phyloP scores from a whole-genome alignment of 2,888 invertebrate species.

The Platycheirus rosarum region DNA sequence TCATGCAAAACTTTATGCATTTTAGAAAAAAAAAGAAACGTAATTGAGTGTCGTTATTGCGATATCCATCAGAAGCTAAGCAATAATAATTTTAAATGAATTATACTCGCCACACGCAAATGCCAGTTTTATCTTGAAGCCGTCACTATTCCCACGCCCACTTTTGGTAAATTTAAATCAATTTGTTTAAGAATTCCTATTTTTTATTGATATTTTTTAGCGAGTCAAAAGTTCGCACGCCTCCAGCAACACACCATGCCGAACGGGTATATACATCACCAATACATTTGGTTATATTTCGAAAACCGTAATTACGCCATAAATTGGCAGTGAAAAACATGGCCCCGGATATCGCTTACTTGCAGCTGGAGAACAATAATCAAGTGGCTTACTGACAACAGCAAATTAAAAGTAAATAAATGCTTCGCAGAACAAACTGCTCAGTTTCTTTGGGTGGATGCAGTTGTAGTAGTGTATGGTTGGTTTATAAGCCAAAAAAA shows the following conservation, averaged over 20 bases:
- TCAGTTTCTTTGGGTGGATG: slow-evolving; percentile 32
- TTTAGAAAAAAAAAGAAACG: background rate
- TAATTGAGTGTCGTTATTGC: slow-evolving; percentile 45
- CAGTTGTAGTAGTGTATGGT: slow-evolving; percentile 14
- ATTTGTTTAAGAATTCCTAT: slow-evolving; percentile 69
- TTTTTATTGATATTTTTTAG: slow-evolving; percentile 65
- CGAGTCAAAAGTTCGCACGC: slow-evolving; percentile 48
- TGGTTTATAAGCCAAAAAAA: slow-evolving; percentile 40
- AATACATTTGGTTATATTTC: slow-evolving; percentile 25
- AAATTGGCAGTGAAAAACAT: slow-evolving; percentile 52
- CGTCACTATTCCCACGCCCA: slow-evolving; percentile 73
- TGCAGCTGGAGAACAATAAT: slow-evolving; percentile 74
- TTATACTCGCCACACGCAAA: slow-evolving; percentile 66
- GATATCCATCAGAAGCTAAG: slow-evolving; percentile 50
- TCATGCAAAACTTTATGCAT: background rate
- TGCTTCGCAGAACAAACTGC: slow-evolving; percentile 66
- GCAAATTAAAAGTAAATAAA: slow-evolving; percentile 71
- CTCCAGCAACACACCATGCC: slow-evolving; percentile 25
- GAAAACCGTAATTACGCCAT: slow-evolving; percentile 61
- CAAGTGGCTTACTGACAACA: slow-evolving; percentile 73
- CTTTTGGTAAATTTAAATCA: slow-evolving; percentile 72
- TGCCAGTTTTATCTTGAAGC: slow-evolving; percentile 67
- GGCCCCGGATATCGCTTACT: slow-evolving; percentile 70
- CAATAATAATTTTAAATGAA: slow-evolving; percentile 54
- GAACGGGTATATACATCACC: background rate